phyloP scores from a whole-genome alignment of 2,113 vertebrate species.

The Fulmarus glacialis region DNA sequence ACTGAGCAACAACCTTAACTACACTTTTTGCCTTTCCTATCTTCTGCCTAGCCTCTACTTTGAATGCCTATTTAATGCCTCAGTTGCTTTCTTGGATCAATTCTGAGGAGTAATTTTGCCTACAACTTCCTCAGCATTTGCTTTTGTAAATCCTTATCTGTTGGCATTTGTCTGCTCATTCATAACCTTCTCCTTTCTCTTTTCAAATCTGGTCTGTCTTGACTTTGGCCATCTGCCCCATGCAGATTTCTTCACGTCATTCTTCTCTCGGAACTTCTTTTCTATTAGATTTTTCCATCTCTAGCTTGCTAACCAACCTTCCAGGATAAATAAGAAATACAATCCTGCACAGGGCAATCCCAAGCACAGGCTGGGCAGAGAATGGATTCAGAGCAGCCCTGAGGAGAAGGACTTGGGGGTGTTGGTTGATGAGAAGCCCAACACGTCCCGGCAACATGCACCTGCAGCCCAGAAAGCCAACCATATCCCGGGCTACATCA shows the following conservation, averaged over 20 bases:
- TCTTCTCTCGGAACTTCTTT: neutral
- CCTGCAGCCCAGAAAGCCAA: neutral
- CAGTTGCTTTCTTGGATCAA: neutral
- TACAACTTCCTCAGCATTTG: neutral
- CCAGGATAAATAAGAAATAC: neutral
- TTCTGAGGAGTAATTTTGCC: neutral
- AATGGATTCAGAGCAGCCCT: neutral
- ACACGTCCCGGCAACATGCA: neutral
- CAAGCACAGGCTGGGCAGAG: neutral
- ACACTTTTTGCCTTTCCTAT: neutral
- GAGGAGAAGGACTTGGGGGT: neutral
- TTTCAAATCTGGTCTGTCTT: neutral
- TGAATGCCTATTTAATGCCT: neutral
- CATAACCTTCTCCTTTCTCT: neutral
- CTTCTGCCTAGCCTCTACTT: neutral
- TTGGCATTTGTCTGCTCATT: neutral
- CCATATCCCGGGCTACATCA: neutral
- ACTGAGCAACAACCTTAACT: neutral
- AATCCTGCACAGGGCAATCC: neutral
- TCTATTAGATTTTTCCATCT: neutral
- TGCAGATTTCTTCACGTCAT: neutral
- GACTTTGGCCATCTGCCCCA: neutral
- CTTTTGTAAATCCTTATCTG: neutral
- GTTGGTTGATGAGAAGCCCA: neutral
- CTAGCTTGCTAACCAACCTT: neutral